A percentile compares a stretch with the other conserved stretches of the same genome.
Evolutionary conservation across 2,113 vertebrate species (phyloP).

Genomic region (Pseudorhombus dupliciocellatus): DNA sequence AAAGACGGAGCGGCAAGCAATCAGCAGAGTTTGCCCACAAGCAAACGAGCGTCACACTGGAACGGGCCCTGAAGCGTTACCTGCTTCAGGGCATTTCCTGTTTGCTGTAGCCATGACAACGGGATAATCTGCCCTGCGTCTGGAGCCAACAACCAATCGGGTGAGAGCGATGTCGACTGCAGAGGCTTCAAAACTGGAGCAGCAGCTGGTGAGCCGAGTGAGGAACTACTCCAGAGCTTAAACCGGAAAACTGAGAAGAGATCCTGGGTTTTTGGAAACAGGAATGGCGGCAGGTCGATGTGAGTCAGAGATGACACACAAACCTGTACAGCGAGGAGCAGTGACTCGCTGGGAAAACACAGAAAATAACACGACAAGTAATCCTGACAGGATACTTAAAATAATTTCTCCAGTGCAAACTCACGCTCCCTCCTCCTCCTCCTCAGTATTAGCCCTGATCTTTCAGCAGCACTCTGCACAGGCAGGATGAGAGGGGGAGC

Average conservation of each 20-base stretch:
- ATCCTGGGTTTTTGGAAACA: background rate
- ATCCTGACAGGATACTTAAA: slow-evolving; percentile 32
- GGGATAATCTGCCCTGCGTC: slow-evolving; percentile 64
- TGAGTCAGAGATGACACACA: slow-evolving; percentile 34
- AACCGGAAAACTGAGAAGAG: slow-evolving; percentile 26
- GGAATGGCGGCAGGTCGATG: background rate
- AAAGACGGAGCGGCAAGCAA: slow-evolving; percentile 49
- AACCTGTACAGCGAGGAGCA: slow-evolving; percentile 19
- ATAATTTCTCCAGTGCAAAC: slow-evolving; percentile 16
- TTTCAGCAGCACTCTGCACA: slow-evolving; percentile 59
- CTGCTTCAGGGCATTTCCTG: slow-evolving; percentile 79
- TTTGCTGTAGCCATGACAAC: slow-evolving; percentile 75
- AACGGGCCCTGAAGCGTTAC: slow-evolving; percentile 62
- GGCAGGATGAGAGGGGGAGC: slow-evolving; percentile 45
- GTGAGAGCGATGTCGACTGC: slow-evolving; percentile 29
- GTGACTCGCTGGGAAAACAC: slow-evolving; percentile 20
- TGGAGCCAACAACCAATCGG: slow-evolving; percentile 52
- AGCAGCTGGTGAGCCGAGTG: slow-evolving; percentile 60
- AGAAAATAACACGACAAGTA: slow-evolving; percentile 31
- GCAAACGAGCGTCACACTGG: slow-evolving; percentile 39
- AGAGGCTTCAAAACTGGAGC: slow-evolving; percentile 61
- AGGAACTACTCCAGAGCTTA: slow-evolving; percentile 25
- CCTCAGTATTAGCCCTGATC: slow-evolving; percentile 49
- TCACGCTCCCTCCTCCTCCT: slow-evolving; percentile 5
- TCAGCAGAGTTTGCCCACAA: slow-evolving; percentile 48